Percentiles rank a stretch among this genome's conserved stretches.
phyloP scores from a whole-genome alignment of 2,888 invertebrate genomes.

The Tipula lateralis region DNA sequence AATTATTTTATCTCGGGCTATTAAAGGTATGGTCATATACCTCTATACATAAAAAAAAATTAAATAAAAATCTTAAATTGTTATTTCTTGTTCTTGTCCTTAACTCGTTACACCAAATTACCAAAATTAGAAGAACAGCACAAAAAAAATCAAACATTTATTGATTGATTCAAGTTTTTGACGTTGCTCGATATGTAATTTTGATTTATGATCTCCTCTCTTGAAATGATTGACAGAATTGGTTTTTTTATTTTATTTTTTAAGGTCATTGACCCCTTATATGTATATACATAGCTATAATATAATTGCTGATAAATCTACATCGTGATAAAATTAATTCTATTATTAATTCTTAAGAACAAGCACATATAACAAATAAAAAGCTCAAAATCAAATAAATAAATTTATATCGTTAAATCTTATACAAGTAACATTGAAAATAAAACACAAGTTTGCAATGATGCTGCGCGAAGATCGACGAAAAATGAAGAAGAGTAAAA shows the following conservation, averaged over 20 bases:
- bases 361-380: not conserved
- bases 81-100: slow-evolving; percentile 19
- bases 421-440: not conserved
- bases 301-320: not conserved
- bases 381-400: slow-evolving; percentile 12
- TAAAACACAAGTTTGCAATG: not conserved
- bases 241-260: not conserved
- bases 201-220: not conserved
- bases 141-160: not conserved
- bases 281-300: not conserved
- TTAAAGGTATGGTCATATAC: slow-evolving; percentile 11
- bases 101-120: not conserved
- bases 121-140: not conserved
- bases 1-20: not conserved
- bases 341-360: not conserved
- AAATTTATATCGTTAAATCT: not conserved
- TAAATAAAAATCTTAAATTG: not conserved
- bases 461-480: not conserved
- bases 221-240: slow-evolving; percentile 1
- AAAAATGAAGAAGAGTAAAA: not conserved
- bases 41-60: not conserved
- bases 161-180: slow-evolving; percentile 11
- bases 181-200: not conserved
- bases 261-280: not conserved
- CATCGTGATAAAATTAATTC: not conserved